Base-by-base conservation (phyloP, 2,888 invertebrate species). In the Arge pagana region DNA sequence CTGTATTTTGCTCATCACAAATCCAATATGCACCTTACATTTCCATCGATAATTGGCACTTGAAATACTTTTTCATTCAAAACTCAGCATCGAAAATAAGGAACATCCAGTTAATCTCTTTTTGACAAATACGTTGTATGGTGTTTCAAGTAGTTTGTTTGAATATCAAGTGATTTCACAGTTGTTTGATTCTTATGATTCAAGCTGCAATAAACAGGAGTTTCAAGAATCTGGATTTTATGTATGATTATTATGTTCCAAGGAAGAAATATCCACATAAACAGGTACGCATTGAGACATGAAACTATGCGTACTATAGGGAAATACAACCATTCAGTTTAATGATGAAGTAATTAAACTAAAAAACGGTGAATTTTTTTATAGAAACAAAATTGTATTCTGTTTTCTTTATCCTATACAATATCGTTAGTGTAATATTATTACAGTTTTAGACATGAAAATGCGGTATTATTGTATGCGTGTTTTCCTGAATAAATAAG, bases 1-100 rank as follows among this genome's bases (percentile, higher is more conserved):
- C n/a, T n/a, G n/a, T n/a, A n/a, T n/a, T n/a, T n/a, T n/a, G n/a
- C n/a, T n/a, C 33, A 45, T 45, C 15, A 33, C 45, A 45, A 45
- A 45, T 45, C 45, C 33, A 45, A 45, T 45, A 45, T 45, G 45
- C 45, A 45, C n/a, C 15, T 45, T 35, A 45, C 43, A 15, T n/a
- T n/a, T n/a, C n/a, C n/a, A 5, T 15, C 3, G 40, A 40, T 40
- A 42, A 30, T 10, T 30, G 30, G 21, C 16, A 16, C 15, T 23
- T 7, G 23, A 13, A 23, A 21, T 45, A 8, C 35, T 45, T 18
- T 23, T 16, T 18, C 4, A n/a, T n/a, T n/a, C n/a, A n/a, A n/a
- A n/a, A n/a, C n/a, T n/a, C n/a, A n/a, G n/a, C n/a, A n/a, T n/a
- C n/a, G n/a, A n/a, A n/a, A n/a, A n/a, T n/a, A n/a, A n/a, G n/a